Base-by-base conservation (phyloP, 2,888 invertebrate genomes). In the Drosophila meridionalis region DNA sequence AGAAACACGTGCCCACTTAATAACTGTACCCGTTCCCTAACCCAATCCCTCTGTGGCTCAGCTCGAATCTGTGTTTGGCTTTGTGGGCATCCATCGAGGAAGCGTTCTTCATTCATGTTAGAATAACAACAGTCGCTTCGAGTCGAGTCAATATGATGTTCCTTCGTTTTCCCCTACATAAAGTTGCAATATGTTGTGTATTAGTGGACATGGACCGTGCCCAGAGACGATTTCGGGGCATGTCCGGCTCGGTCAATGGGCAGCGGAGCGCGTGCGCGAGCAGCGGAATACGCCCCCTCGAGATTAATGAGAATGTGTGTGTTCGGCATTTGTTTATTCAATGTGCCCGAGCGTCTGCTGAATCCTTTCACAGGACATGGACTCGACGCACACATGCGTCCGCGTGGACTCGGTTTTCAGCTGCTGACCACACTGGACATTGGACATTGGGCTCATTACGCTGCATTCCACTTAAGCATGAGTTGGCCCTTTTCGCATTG, bases 141-240 rank as follows among this genome's bases (percentile, higher is more conserved):
- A 20, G 20, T 20, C 34, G 34, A 80, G 63, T 70, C 67, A 73
- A 73, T 68, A 61, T 69, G 38, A 60, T 59, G 48, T 60, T 30
- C 32, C 40, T 50, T 58, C 30, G 43, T 50, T 70, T 77, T 73
- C 70, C 81, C 69, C 69, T 71, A 47, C 87, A 89, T 69, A 79
- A 90, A 88, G 78, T 72, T 88, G 58, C 88, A 90, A 90, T 91
- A 89, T 91, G 91, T 91, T 89, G 77, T 76, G 90, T 69, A 90
- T 90, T 90, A 90, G 70, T 56, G 53, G 28, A 26, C 36, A 38
- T 28, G 45, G 28, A 45, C 34, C 20, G 20, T 30, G 42, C 40
- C 43, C 42, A 57, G 26, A 55, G 40, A 36, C 66, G 56, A 43
- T 30, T 42, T 42, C 58, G 47, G 28, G 45, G 9, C 34, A 36